These are phyloP conservation scores for Theretra japonica DNA, from an alignment of 2,888 invertebrate genomes.

Conservation along the genomic window DNA sequence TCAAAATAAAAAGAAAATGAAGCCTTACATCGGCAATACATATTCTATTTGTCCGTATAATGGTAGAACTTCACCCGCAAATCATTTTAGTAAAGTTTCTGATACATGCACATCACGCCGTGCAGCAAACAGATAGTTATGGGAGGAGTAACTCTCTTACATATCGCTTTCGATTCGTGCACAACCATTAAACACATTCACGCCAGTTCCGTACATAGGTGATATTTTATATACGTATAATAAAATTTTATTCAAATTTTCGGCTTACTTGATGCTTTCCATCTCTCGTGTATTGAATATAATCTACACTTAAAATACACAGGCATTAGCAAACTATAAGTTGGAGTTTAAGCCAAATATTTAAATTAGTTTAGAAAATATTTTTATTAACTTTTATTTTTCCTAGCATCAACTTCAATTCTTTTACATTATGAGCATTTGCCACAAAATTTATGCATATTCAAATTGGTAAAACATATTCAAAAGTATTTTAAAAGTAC, in stretches of 20 bases:
- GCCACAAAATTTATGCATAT: no score
- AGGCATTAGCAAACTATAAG: neutral
- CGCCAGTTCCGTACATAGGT: slow-evolving; percentile 22
- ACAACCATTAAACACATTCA: slow-evolving; percentile 38
- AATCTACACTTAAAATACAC: neutral
- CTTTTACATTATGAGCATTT: no score
- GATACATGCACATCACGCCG: slow-evolving; percentile 20
- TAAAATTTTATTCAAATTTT: slow-evolving; percentile 11
- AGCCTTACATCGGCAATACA: no score
- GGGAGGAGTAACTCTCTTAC: neutral
- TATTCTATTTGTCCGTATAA: neutral
- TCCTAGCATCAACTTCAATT: no score
- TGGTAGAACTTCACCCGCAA: slow-evolving; percentile 7
- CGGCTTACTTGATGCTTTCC: slow-evolving; percentile 1
- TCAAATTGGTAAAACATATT: no score
- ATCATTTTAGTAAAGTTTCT: slow-evolving; percentile 10
- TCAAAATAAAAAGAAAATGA: no score
- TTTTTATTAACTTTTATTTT: no score
- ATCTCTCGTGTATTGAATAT: neutral
- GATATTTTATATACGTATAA: neutral
- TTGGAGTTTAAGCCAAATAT: neutral
- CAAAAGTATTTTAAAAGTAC: no score
- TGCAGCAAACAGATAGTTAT: slow-evolving; percentile 1
- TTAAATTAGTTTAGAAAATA: neutral
- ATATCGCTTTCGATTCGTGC: slow-evolving; percentile 27